A percentile compares a stretch with the other conserved stretches of the same genome.
phyloP scores from a whole-genome alignment of 2,113 vertebrate species.

The Orycteropus afer region DNA sequence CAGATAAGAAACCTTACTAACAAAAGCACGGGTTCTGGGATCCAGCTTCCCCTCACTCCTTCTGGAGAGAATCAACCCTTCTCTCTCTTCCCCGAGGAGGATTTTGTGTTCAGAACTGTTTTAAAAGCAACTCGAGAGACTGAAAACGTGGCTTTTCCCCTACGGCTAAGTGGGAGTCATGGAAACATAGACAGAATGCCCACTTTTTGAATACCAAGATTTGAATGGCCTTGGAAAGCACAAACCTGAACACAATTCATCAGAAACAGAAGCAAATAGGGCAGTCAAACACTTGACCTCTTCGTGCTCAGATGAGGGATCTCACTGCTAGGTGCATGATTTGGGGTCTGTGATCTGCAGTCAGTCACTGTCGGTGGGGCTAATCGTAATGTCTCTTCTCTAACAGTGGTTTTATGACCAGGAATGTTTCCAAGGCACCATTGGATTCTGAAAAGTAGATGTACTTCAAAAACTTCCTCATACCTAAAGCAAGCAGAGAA shows the following conservation, averaged over 20 bases:
- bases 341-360: background rate
- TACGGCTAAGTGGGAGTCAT: background rate
- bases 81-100: background rate
- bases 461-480: background rate
- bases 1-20: background rate
- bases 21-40: background rate
- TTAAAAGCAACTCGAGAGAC: background rate
- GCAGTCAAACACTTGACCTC: fast-evolving
- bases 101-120: background rate
- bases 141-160: conserved; percentile 21
- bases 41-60: background rate
- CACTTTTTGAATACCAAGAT: background rate
- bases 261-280: fast-evolving
- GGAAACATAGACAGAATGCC: background rate
- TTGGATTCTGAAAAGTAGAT: background rate
- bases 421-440: background rate
- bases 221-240: background rate
- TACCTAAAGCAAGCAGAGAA: background rate
- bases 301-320: fast-evolving
- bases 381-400: background rate
- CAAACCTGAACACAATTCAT: fast-evolving
- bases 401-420: fast-evolving
- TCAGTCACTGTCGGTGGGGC: too few species aligned
- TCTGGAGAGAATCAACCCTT: fast-evolving
- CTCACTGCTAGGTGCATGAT: fast-evolving